A percentile compares a stretch with the other conserved stretches of the same genome.
phyloP scores from a whole-genome alignment of 2,888 invertebrate genomes.

The Pandemis corylana region DNA sequence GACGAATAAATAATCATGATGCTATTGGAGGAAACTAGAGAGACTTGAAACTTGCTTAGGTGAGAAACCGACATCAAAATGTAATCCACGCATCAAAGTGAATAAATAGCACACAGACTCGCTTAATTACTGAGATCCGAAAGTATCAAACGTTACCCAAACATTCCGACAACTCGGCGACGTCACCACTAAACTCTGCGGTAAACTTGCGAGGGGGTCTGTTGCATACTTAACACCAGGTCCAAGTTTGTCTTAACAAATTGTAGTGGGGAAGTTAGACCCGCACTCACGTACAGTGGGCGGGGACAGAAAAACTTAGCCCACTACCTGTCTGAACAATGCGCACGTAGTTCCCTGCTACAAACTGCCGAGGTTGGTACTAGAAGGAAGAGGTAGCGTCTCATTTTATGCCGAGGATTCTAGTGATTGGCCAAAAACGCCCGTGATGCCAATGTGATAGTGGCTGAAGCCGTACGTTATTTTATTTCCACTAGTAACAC shows the following conservation, averaged over 20 bases:
- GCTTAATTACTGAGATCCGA: neutral
- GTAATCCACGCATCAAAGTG: neutral
- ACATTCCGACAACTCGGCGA: constrained; percentile 21
- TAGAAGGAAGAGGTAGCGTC: constrained; percentile 38
- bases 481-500: no score
- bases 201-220: constrained; percentile 43
- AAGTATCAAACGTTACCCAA: constrained; percentile 26
- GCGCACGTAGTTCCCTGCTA: constrained; percentile 65
- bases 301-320: constrained; percentile 61
- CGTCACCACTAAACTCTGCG: constrained; percentile 36
- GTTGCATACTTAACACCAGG: constrained; percentile 49
- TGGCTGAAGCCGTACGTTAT: no score
- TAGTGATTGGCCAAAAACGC: no score
- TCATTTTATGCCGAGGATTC: no score
- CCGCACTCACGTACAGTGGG: constrained; percentile 51
- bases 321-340: constrained; percentile 68
- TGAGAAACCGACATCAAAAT: no score
- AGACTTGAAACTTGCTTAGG: no score
- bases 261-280: constrained; percentile 53
- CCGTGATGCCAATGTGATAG: no score
- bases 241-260: constrained; percentile 48
- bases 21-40: no score
- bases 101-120: neutral
- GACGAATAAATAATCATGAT: no score
- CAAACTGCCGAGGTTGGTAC: constrained; percentile 49